A percentile compares a stretch with the other conserved stretches of the same genome.
Conservation (phyloP, 2,888 invertebrate species). For the Conomelus anceps region DNA sequence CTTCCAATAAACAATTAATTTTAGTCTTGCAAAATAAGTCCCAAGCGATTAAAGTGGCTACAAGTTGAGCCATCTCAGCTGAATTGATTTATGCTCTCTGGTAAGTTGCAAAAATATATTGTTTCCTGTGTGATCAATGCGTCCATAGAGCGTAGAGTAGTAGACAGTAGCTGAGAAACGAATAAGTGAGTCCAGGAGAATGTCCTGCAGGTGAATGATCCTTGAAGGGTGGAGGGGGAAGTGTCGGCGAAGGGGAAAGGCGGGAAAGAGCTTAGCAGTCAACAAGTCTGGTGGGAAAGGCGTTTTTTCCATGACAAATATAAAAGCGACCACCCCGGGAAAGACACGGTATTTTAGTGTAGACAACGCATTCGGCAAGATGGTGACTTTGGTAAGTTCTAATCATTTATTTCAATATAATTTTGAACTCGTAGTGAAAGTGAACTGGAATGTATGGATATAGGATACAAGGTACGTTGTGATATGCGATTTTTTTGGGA, state of each 20-base stretch:
- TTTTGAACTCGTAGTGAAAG: not conserved
- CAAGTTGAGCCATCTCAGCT: not conserved
- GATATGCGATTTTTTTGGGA: too few species aligned
- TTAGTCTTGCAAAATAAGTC: not conserved
- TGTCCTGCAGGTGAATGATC: not conserved
- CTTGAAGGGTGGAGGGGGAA: not conserved
- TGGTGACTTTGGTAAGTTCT: not conserved
- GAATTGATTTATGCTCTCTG: not conserved
- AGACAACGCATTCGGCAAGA: not conserved
- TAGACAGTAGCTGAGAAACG: not conserved
- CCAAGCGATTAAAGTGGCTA: not conserved
- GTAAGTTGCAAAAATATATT: not conserved
- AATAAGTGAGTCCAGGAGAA: too few species aligned
- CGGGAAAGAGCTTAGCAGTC: not conserved
- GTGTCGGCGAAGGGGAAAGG: not conserved
- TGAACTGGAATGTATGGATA: too few species aligned
- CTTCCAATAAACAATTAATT: too few species aligned
- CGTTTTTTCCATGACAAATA: not conserved
- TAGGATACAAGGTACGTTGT: too few species aligned
- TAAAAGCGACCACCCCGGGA: not conserved
- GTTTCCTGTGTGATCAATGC: not conserved
- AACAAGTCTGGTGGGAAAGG: not conserved
- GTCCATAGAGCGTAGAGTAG: not conserved
- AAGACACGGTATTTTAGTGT: not conserved
- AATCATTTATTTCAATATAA: not conserved